These are phyloP conservation scores for Meganola albula DNA, from an alignment of 2,888 invertebrate genomes.

Conservation along the genomic window DNA sequence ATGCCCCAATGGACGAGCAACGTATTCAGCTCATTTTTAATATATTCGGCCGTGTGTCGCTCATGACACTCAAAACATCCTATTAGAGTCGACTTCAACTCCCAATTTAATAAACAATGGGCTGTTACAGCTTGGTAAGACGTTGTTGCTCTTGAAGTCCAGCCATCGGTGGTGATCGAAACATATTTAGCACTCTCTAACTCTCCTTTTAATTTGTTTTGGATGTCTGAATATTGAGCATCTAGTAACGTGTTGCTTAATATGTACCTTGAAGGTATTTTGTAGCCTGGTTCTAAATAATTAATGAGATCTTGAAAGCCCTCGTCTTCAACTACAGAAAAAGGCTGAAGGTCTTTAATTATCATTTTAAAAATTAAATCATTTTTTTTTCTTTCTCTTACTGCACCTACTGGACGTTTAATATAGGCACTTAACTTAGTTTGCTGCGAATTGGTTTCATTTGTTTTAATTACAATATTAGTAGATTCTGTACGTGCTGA, in stretches of 20 bases:
- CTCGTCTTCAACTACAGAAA: slow-evolving; percentile 24
- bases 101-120: slow-evolving; percentile 25
- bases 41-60: slow-evolving; percentile 24
- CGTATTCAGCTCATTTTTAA: slow-evolving; percentile 18
- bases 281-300: slow-evolving; percentile 25
- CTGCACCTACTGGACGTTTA: slow-evolving; percentile 19
- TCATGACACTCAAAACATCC: slow-evolving; percentile 21
- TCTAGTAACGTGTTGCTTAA: slow-evolving; percentile 22
- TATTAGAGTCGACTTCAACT: slow-evolving; percentile 19
- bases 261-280: slow-evolving; percentile 25
- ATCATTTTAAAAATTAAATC: slow-evolving; percentile 23
- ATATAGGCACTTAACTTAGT: slow-evolving; percentile 17
- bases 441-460: slow-evolving; percentile 11
- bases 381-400: slow-evolving; percentile 19
- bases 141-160: slow-evolving; percentile 25
- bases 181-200: slow-evolving; percentile 20
- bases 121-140: slow-evolving; percentile 22
- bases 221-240: slow-evolving; percentile 13
- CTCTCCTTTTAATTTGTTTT: slow-evolving; percentile 19
- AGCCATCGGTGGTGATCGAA: slow-evolving; percentile 21
- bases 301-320: slow-evolving; percentile 24
- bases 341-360: slow-evolving; percentile 22
- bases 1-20: slow-evolving; percentile 14
- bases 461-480: slow-evolving; percentile 10
- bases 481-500: slow-evolving; percentile 11